Conservation (phyloP, 2,888 invertebrate species). For the Aquatica leii region DNA sequence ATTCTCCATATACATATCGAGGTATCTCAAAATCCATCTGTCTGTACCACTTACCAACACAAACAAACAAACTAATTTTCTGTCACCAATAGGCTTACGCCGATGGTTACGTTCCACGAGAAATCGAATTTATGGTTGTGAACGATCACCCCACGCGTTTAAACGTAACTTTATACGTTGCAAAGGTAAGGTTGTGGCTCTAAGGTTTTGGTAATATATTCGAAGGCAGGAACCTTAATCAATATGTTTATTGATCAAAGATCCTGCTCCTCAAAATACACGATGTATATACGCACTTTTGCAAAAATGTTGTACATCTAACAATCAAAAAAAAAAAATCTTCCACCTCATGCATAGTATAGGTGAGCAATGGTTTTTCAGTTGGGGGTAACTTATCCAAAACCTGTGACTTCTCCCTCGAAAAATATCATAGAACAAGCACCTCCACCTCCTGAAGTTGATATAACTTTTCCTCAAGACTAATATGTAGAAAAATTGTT, state of each 20-base stretch:
- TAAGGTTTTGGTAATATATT: too few species aligned
- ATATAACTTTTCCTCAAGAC: conserved; percentile 53
- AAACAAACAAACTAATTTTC: conserved; percentile 19
- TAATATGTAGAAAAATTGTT: conserved; percentile 39
- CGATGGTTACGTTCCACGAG: conserved; percentile 83
- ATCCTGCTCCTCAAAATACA: background rate
- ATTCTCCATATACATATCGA: too few species aligned
- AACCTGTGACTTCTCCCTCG: conserved; percentile 57
- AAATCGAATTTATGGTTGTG: conserved; percentile 86
- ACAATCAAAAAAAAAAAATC: too few species aligned
- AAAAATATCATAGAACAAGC: conserved; percentile 52
- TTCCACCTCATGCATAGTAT: background rate
- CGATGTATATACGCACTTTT: background rate
- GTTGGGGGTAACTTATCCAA: conserved; percentile 56
- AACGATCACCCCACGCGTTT: conserved; percentile 85
- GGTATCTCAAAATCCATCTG: too few species aligned
- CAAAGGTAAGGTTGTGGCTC: conserved; percentile 71
- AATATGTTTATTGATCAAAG: too few species aligned
- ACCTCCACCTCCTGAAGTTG: conserved; percentile 41
- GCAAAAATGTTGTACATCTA: background rate
- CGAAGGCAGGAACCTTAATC: too few species aligned
- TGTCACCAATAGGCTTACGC: conserved; percentile 73
- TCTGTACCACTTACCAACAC: conserved; percentile 50
- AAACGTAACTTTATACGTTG: conserved; percentile 81
- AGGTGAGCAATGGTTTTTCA: conserved; percentile 48